Evolutionary conservation across 1,140 invertebrate species (phyloP).

Genomic region (Rhagoletis zephyria): DNA sequence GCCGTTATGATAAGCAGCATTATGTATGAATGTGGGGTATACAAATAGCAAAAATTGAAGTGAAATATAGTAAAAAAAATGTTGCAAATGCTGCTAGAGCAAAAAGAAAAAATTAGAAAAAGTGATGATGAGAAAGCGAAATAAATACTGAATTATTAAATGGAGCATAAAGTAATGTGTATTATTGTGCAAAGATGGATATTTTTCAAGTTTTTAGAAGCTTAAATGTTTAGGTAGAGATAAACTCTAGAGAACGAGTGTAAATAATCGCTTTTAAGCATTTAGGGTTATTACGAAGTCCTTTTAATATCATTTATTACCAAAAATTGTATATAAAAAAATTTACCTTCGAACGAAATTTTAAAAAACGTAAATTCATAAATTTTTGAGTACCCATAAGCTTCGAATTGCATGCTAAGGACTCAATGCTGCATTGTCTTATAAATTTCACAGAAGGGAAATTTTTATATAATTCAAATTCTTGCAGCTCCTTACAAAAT

Average conservation of each 20-base stretch:
- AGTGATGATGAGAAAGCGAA: not conserved
- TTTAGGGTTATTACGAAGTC: too few species aligned
- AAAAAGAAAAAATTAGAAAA: too few species aligned
- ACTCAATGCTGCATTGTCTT: too few species aligned
- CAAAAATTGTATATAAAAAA: not conserved
- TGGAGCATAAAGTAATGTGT: too few species aligned
- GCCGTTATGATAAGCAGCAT: constrained; percentile 48
- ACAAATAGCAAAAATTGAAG: not conserved
- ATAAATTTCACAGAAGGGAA: not conserved
- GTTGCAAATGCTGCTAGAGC: too few species aligned
- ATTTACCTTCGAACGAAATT: not conserved
- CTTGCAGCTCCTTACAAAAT: too few species aligned
- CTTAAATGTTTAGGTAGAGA: not conserved
- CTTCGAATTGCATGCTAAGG: too few species aligned
- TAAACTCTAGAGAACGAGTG: not conserved
- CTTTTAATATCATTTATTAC: not conserved
- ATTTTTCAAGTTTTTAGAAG: not conserved
- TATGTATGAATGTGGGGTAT: constrained; percentile 41
- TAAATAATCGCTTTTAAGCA: too few species aligned
- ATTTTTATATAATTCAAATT: not conserved
- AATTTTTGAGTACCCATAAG: too few species aligned
- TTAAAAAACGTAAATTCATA: too few species aligned
- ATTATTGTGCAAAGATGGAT: too few species aligned
- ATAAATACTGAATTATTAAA: too few species aligned
- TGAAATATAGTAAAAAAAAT: not conserved